phyloP scores from a whole-genome alignment of 2,888 invertebrate species.

The Alviniconcha strummeri region DNA sequence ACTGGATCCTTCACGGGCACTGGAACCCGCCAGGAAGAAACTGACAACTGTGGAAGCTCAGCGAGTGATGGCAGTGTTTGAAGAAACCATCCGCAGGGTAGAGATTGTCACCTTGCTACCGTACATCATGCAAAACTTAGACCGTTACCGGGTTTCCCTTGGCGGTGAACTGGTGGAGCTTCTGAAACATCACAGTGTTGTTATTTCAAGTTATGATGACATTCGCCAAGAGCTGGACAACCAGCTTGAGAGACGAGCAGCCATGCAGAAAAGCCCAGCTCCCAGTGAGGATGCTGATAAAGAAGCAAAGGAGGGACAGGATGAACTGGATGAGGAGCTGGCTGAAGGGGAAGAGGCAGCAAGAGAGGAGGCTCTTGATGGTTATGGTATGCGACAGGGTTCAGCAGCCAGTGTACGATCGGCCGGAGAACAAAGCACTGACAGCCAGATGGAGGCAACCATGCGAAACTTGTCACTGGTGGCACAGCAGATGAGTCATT shows the following conservation, averaged over 20 bases:
- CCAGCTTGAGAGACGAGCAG: constrained; percentile 44
- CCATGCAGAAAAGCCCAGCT: constrained; percentile 33
- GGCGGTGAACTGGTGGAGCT: constrained; percentile 65
- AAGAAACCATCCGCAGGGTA: constrained; percentile 66
- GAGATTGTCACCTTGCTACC: constrained; percentile 68
- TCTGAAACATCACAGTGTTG: constrained; percentile 63
- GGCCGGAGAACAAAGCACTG: constrained; percentile 34
- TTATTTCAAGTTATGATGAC: constrained; percentile 65
- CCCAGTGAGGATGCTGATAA: neutral
- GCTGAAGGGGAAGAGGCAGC: constrained; percentile 2
- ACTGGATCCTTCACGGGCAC: constrained; percentile 68
- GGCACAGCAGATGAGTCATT: constrained; percentile 63
- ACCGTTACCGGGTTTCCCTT: constrained; percentile 64
- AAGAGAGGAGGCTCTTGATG: neutral
- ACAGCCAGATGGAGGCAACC: constrained; percentile 57
- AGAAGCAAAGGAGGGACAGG: neutral
- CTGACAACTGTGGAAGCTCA: constrained; percentile 72
- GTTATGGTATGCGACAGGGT: neutral
- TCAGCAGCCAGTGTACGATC: constrained; percentile 23
- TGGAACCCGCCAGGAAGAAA: constrained; percentile 72
- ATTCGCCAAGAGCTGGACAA: constrained; percentile 57
- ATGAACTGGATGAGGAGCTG: neutral
- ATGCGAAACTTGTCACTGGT: constrained; percentile 64
- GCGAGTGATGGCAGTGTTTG: constrained; percentile 71
- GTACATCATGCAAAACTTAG: constrained; percentile 64